Evolutionary conservation across 2,888 invertebrate genomes (phyloP).

Genomic region (Rosalia funebris): DNA sequence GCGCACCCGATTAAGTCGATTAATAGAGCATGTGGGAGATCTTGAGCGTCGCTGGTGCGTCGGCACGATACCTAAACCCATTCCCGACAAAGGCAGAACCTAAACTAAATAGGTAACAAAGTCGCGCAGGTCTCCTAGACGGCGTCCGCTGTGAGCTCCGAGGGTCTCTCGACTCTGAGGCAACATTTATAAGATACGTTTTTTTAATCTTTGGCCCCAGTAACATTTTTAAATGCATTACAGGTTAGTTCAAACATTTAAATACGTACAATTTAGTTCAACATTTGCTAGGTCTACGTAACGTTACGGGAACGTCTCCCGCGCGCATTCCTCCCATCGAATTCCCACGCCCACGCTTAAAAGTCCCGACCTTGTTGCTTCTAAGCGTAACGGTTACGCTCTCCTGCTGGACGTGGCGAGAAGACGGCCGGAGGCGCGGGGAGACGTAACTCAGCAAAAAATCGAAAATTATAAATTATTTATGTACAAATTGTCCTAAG

Average conservation of each 20-base stretch:
- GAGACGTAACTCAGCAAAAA: constrained; percentile 29
- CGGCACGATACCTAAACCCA: neutral
- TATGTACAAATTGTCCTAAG: constrained; percentile 57
- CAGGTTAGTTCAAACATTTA: constrained; percentile 44
- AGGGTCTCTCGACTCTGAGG: constrained; percentile 53
- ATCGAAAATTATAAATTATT: constrained; percentile 47
- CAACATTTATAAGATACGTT: constrained; percentile 61
- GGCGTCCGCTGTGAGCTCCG: constrained; percentile 14
- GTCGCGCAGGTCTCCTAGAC: constrained; percentile 32
- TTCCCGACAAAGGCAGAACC: constrained; percentile 6
- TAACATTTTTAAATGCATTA: constrained; percentile 48
- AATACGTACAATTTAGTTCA: constrained; percentile 45
- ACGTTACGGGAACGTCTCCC: constrained; percentile 32
- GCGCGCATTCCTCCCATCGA: constrained; percentile 14
- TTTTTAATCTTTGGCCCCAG: constrained; percentile 62
- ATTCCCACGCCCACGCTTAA: no score
- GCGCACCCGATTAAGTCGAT: constrained; percentile 7
- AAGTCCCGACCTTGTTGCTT: no score
- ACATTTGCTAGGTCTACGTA: constrained; percentile 38
- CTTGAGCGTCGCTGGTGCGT: constrained; percentile 26
- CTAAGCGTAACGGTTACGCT: no score
- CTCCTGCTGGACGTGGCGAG: no score
- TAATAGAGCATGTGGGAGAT: constrained; percentile 18
- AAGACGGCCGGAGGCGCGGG: no score
- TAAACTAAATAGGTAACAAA: constrained; percentile 41